Percentiles rank a stretch among this genome's conserved stretches.
These are phyloP conservation scores for Bagarius yarrelli DNA, from an alignment of 2,113 vertebrate species.

Conservation along the genomic window DNA sequence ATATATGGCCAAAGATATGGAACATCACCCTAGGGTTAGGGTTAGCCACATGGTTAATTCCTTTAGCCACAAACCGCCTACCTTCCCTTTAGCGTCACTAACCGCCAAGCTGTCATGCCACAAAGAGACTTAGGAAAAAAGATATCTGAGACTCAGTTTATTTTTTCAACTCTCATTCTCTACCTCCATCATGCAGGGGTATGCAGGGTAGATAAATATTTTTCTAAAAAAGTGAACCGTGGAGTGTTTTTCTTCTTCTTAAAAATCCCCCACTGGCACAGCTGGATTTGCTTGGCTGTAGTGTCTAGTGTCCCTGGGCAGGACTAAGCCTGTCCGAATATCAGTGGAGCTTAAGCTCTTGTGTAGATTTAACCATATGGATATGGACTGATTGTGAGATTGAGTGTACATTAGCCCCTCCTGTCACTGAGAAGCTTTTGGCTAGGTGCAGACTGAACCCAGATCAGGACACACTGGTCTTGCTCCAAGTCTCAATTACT, in stretches of 20 bases:
- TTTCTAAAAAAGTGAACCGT: conserved; percentile 46
- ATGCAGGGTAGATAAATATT: conserved; percentile 50
- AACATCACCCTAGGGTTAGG: neutral
- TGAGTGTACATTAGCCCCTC: conserved; percentile 21
- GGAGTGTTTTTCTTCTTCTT: conserved; percentile 17
- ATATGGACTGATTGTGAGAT: conserved; percentile 19
- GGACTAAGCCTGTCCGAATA: conserved; percentile 35
- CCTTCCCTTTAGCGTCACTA: neutral
- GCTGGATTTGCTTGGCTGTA: conserved; percentile 38
- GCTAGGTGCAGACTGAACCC: conserved; percentile 39
- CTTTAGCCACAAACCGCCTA: conserved; percentile 7
- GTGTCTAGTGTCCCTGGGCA: conserved; percentile 25
- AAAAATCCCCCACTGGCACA: conserved; percentile 35
- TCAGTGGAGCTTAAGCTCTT: conserved; percentile 13
- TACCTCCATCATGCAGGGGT: conserved; percentile 21
- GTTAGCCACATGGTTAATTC: too few relatives aligned
- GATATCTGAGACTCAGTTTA: neutral
- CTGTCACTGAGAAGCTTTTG: conserved; percentile 34
- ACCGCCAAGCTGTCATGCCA: conserved; percentile 3
- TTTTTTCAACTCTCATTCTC: conserved; percentile 12
- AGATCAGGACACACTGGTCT: conserved; percentile 12
- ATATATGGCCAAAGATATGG: conserved; percentile 8
- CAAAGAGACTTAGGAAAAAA: conserved; percentile 26
- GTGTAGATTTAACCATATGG: conserved; percentile 24
- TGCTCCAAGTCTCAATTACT: conserved; percentile 31